Evolutionary conservation across 2,113 vertebrate species (phyloP).

Genomic region (Sakesphorus luctuosus): DNA sequence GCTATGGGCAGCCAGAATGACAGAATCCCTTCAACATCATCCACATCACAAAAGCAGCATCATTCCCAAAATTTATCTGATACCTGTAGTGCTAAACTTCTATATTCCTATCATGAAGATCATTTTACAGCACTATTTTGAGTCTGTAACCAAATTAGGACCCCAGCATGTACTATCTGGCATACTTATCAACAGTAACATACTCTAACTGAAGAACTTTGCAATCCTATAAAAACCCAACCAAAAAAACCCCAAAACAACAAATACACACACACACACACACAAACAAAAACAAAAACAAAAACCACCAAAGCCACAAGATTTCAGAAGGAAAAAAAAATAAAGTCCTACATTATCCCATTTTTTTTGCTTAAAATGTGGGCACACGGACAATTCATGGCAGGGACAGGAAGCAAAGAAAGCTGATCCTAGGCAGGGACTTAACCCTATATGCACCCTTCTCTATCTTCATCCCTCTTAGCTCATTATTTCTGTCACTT

Average conservation of each 20-base stretch:
- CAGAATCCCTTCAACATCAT: not conserved
- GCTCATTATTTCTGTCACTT: not conserved
- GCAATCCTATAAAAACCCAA: not conserved
- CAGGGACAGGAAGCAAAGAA: not conserved
- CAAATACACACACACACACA: too few relatives aligned
- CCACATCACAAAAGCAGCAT: accelerated
- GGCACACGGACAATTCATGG: not conserved
- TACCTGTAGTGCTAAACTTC: not conserved
- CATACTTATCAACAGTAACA: not conserved
- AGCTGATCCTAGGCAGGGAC: not conserved
- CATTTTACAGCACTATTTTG: not conserved
- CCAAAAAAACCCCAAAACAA: too few relatives aligned
- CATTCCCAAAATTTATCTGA: not conserved
- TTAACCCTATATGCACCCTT: not conserved
- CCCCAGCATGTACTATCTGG: not conserved
- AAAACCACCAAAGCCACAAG: too few relatives aligned
- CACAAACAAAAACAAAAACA: too few relatives aligned
- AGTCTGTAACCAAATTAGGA: not conserved
- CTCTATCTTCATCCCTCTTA: not conserved
- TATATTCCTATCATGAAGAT: not conserved
- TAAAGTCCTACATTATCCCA: too few relatives aligned
- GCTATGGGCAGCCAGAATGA: not conserved
- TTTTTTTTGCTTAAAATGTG: not conserved
- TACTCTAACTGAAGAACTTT: not conserved
- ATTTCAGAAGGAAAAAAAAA: not conserved